Conservation (phyloP, 2,797 vertebrate genomes). For the Sebastes steindachneri region DNA sequence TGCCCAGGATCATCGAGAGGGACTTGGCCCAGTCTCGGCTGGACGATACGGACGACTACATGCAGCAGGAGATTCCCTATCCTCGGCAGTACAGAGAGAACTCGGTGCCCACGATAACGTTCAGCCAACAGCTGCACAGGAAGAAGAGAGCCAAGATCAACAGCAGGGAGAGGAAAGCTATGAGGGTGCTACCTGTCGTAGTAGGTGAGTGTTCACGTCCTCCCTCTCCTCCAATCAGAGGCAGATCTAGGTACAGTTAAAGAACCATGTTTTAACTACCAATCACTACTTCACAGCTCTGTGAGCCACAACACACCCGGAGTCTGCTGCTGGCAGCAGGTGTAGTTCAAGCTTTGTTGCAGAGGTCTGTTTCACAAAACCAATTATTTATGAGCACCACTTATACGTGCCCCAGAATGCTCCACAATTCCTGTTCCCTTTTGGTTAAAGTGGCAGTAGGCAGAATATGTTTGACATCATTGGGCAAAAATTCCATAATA, state of each 20-base stretch:
- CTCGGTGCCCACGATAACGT: conserved; percentile 80
- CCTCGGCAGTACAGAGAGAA: conserved; percentile 83
- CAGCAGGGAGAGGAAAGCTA: conserved; percentile 91
- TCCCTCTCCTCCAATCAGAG: neutral
- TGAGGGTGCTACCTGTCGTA: conserved; percentile 91
- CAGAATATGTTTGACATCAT: no score
- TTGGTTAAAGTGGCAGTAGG: no score
- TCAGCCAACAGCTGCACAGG: conserved; percentile 48
- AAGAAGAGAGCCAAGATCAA: conserved; percentile 89
- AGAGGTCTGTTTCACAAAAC: neutral
- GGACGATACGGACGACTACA: conserved; percentile 75
- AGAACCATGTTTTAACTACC: neutral
- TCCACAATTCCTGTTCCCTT: no score
- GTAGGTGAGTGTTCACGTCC: conserved; percentile 85
- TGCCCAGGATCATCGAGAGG: conserved; percentile 81
- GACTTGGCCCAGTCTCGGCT: conserved; percentile 78
- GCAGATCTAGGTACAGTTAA: neutral
- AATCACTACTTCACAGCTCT: neutral
- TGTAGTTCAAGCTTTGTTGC: neutral
- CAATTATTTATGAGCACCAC: neutral
- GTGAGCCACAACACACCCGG: neutral
- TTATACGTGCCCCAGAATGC: no score
- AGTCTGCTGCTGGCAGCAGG: neutral
- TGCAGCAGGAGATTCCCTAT: conserved; percentile 70
- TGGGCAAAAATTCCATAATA: no score